Evolutionary conservation across 2,113 vertebrate species (phyloP), one percentile per base, ranked within the genome.

Genomic region (Corythoichthys intestinalis): DNA sequence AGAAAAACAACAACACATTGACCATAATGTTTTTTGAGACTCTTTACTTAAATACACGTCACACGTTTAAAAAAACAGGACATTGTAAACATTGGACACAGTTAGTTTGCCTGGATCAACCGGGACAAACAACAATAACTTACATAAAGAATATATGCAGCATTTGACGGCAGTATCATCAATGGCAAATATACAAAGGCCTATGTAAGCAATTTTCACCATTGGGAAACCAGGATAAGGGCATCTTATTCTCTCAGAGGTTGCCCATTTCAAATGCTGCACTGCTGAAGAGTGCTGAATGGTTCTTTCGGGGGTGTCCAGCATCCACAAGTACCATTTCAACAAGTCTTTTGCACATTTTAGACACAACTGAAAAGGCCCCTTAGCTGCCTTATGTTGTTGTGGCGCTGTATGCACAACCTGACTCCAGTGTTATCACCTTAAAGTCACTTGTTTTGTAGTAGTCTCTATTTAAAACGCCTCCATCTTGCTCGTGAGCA

Each of bases 401-500:
- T 74, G 73, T 48, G 69, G 37, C 37, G 53, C 53, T 56, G 34
- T 73, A 61, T 76, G 83, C 80, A 74, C 78, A 78, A 64, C 80
- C 66, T 75, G 81, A 71, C 81, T 91, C 89, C 89, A 90, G 89
- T 91, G 90, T 91, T 90, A 72, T 83, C 74, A 87, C 85, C 87
- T 89, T 59, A 82, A 71, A 84, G 75, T 86, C 75, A 20, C 49
- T 38, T 41, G 41, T 41, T 52, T 58, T 37, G 80, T 46, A 54
- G 14, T 37, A 66, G 67, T 81, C 69, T 71, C 66, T 76, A 62
- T 78, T 85, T 87, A 93, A 83, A 93, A 93, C 3, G 90, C 86
- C 79, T 94, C 94, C 80, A 94, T 91, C 76, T 97, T 95, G 44
- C 94, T 93, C 3, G 93, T 93, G 1, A 96, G 81, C 83, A 97